Evolutionary conservation across 2,888 invertebrate genomes (phyloP).

Genomic region (Liopterus haemorrhoidalis): DNA sequence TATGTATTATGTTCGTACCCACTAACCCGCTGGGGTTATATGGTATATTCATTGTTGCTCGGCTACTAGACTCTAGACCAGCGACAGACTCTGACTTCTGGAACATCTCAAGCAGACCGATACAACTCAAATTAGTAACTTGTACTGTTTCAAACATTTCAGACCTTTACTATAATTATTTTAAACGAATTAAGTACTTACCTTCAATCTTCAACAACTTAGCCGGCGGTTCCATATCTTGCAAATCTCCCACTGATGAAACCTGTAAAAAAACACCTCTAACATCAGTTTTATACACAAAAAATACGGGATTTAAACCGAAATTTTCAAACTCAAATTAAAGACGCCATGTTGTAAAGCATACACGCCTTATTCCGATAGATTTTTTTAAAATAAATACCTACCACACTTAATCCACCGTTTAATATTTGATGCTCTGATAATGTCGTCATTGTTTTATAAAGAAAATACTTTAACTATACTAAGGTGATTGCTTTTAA

Average conservation of each 20-base stretch:
- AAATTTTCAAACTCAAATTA: slow-evolving; percentile 2
- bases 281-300: not conserved
- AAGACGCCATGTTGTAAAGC: slow-evolving; percentile 12
- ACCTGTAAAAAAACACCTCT: slow-evolving; percentile 13
- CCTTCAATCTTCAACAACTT: slow-evolving; percentile 38
- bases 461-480: no score
- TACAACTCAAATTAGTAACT: slow-evolving; percentile 47
- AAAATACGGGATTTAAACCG: not conserved
- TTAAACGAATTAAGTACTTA: slow-evolving; percentile 37
- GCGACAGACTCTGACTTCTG: slow-evolving; percentile 46
- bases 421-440: slow-evolving; percentile 19
- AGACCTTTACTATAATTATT: slow-evolving; percentile 32
- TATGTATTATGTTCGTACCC: slow-evolving; percentile 43
- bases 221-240: slow-evolving; percentile 21
- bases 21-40: slow-evolving; percentile 46
- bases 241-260: slow-evolving; percentile 2
- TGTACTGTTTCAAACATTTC: slow-evolving; percentile 35
- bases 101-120: slow-evolving; percentile 51
- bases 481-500: no score
- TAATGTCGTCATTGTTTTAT: slow-evolving; percentile 17
- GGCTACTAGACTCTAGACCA: slow-evolving; percentile 42
- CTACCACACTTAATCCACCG: slow-evolving; percentile 17
- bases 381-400: not conserved
- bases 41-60: slow-evolving; percentile 35
- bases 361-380: not conserved